phyloP scores from a whole-genome alignment of 2,113 vertebrate genomes.

The Spea bombifrons region DNA sequence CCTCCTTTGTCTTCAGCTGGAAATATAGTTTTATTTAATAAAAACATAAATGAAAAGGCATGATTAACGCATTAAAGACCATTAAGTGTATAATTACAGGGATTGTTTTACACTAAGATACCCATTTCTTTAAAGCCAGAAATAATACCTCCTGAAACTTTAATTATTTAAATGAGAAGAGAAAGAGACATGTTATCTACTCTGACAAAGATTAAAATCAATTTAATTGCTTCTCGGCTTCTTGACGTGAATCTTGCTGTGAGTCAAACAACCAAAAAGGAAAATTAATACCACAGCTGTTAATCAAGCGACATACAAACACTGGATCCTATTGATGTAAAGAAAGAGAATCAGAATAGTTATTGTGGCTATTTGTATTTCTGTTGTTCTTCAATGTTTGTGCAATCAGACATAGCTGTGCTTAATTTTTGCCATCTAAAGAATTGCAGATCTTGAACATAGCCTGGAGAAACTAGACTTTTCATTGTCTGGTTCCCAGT shows the following conservation, averaged over 20 bases:
- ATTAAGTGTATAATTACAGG: constrained; percentile 81
- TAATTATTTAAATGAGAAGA: constrained; percentile 84
- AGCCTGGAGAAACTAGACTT: constrained; percentile 53
- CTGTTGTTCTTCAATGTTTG: constrained; percentile 18
- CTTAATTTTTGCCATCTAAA: constrained; percentile 48
- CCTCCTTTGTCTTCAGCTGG: constrained; percentile 58
- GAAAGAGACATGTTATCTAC: constrained; percentile 79
- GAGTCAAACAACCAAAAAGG: constrained; percentile 79
- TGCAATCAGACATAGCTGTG: constrained; percentile 44
- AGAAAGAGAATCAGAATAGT: constrained; percentile 49
- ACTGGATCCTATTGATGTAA: constrained; percentile 64
- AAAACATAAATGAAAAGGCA: constrained; percentile 73
- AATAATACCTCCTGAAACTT: constrained; percentile 81
- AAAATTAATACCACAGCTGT: constrained; percentile 77
- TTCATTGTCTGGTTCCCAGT: constrained; percentile 45
- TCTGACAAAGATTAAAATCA: constrained; percentile 85
- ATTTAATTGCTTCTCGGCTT: constrained; percentile 81
- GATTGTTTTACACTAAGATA: constrained; percentile 77
- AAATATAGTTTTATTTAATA: constrained; percentile 73
- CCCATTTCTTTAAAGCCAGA: constrained; percentile 77
- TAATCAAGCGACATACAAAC: constrained; percentile 74
- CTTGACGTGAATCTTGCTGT: constrained; percentile 78
- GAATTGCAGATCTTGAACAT: constrained; percentile 41
- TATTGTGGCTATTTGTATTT: constrained; percentile 32
- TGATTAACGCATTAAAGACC: constrained; percentile 79